Base-by-base conservation (phyloP, 2,888 invertebrate genomes). In the Ochropacha duplaris region DNA sequence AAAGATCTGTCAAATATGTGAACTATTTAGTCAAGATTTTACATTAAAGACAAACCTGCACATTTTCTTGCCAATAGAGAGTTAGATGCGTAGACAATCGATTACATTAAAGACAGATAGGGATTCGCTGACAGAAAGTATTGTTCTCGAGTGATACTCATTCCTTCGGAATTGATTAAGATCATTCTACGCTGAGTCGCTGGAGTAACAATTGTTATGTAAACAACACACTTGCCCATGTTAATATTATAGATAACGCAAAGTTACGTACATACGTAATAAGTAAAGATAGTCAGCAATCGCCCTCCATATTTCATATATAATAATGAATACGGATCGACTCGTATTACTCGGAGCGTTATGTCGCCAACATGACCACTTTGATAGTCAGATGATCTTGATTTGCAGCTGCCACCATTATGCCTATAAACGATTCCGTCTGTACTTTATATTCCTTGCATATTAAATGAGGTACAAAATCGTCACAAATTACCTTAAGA, bases 401-500 rank as follows among this genome's bases (percentile, higher is more conserved):
- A 80, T 86, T 84, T 80, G 81, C 86, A 87, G 84, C 81, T 86
- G 86, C 76, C 74, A 61, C 62, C 61, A 69, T 65, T 68, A 70
- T 66, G 59, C 69, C 62, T 65, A 65, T 74, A 73, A 77, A 79
- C 81, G 76, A 85, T 86, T 84, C 86, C 66, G 74, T 76, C 67
- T 78, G 78, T 82, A 83, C 87, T 92, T 92, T 92, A 91, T 92
- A 92, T 92, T 92, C 92, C 87, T 90, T 88, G 90, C 90, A 90
- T 91, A 90, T 84, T 91, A 88, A 91, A 90, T 91, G 86, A 91
- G 87, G 68, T 74, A 90, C 92, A 86, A 91, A 90, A 90, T 89
- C 88, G 73, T 88, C 88, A 90, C 88, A 91, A 90, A 92, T 90
- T 88, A 90, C 91, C 91, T 86, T 90, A 85, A 87, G 80, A 91